Conservation (phyloP, 2,113 vertebrate genomes). For the Gorsachius goisagi region DNA sequence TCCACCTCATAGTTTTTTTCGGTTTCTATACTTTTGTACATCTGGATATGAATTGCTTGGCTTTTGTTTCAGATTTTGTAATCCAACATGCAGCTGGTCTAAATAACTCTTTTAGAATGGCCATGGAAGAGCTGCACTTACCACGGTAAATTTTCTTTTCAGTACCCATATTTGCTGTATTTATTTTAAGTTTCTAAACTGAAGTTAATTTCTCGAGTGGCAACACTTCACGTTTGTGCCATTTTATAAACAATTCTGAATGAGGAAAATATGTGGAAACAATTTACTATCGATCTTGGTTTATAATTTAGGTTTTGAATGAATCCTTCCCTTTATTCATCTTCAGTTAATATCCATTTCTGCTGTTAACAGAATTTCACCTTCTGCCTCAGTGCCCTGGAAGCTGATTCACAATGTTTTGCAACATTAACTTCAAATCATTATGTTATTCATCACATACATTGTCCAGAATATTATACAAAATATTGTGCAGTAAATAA, state of each 20-base stretch:
- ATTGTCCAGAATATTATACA: not conserved
- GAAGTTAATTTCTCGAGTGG: not conserved
- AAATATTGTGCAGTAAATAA: not conserved
- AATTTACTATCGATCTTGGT: not conserved
- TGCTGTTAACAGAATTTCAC: not conserved
- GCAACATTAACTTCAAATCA: not conserved
- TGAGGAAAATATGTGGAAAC: not conserved
- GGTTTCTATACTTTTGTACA: not conserved
- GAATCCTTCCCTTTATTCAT: not conserved
- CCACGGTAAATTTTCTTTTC: not conserved
- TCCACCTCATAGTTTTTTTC: not conserved
- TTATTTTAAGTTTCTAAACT: not conserved
- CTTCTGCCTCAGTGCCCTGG: not conserved
- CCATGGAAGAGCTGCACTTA: not conserved
- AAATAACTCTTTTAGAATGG: not conserved
- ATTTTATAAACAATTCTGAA: not conserved
- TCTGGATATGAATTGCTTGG: not conserved
- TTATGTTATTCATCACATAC: not conserved
- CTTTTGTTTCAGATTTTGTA: not conserved
- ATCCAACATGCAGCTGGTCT: not conserved
- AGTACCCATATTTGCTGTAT: not conserved
- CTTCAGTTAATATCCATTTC: constrained; percentile 13
- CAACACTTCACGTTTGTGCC: not conserved
- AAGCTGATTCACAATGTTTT: not conserved
- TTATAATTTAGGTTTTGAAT: not conserved